Percentiles rank a stretch among this genome's conserved stretches.
These are phyloP conservation scores for Alosa alosa DNA, from an alignment of 2,113 vertebrate species.

Conservation along the genomic window DNA sequence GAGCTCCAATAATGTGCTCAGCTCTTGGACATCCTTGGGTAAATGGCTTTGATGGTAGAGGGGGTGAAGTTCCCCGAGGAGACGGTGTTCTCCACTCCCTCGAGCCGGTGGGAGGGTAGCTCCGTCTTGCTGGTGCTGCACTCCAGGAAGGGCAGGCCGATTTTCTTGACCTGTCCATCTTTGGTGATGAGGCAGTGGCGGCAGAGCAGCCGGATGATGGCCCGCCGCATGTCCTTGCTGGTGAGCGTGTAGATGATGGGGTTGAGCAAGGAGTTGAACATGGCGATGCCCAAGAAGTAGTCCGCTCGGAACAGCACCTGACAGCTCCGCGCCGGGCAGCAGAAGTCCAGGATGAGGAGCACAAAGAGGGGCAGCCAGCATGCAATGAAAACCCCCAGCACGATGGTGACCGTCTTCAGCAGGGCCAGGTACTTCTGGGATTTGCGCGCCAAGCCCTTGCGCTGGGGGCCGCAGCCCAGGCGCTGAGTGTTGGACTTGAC, in stretches of 20 bases:
- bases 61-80: conserved; percentile 74
- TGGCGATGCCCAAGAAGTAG: conserved; percentile 85
- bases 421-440: conserved; percentile 80
- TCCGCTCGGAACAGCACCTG: conserved; percentile 79
- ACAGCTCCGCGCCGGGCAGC: conserved; percentile 65
- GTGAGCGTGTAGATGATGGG: conserved; percentile 91
- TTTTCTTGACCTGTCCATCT: conserved; percentile 63
- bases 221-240: conserved; percentile 83
- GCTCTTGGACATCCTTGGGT: conserved; percentile 61
- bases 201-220: conserved; percentile 79
- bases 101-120: conserved; percentile 71
- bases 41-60: conserved; percentile 67
- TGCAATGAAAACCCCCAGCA: conserved; percentile 82
- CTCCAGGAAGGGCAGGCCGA: conserved; percentile 75
- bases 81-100: conserved; percentile 72
- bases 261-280: conserved; percentile 87
- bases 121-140: conserved; percentile 79
- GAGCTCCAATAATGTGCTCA: conserved; percentile 47
- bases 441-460: conserved; percentile 62
- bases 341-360: conserved; percentile 82
- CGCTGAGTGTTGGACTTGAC: conserved; percentile 78
- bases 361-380: conserved; percentile 89
- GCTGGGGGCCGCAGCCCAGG: conserved; percentile 47
- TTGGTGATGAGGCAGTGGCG: conserved; percentile 62
- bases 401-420: conserved; percentile 83